Evolutionary conservation across 1,140 invertebrate species (phyloP).

Genomic region (Drosophila tsacasi): DNA sequence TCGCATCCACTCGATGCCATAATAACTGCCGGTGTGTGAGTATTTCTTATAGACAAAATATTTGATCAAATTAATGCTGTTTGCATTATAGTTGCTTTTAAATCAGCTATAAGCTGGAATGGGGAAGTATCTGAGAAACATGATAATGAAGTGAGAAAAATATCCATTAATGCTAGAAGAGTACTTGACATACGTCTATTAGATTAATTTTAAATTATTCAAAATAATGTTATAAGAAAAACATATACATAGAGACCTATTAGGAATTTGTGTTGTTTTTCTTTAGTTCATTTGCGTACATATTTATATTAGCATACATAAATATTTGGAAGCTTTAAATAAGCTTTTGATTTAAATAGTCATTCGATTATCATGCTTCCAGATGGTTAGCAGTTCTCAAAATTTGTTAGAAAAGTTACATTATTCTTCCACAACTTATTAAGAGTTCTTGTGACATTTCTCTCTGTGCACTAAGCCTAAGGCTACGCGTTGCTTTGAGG

Average conservation of each 20-base stretch:
- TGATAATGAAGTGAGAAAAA: constrained; percentile 14
- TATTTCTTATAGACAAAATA: constrained; percentile 47
- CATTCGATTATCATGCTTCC: not conserved
- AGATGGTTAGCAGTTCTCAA: not conserved
- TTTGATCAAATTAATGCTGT: constrained; percentile 72
- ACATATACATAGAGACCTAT: not conserved
- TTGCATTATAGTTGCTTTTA: constrained; percentile 62
- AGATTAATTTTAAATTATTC: not conserved
- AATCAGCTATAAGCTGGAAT: constrained; percentile 48
- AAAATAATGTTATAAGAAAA: not conserved
- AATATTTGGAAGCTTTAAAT: constrained; percentile 5
- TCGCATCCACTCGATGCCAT: constrained; percentile 45
- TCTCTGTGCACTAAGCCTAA: not conserved
- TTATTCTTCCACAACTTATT: not conserved
- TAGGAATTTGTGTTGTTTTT: not conserved
- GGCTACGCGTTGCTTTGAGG: constrained; percentile 24
- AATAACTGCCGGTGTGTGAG: constrained; percentile 37
- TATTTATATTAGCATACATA: constrained; percentile 1
- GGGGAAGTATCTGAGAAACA: constrained; percentile 6
- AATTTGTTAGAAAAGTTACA: not conserved
- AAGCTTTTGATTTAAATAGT: not conserved
- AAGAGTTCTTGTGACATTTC: not conserved
- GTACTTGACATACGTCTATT: not conserved
- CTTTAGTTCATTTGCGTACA: not conserved
- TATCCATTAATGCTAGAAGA: not conserved